phyloP scores from a whole-genome alignment of 2,113 vertebrate genomes.

The Podarcis cretensis region DNA sequence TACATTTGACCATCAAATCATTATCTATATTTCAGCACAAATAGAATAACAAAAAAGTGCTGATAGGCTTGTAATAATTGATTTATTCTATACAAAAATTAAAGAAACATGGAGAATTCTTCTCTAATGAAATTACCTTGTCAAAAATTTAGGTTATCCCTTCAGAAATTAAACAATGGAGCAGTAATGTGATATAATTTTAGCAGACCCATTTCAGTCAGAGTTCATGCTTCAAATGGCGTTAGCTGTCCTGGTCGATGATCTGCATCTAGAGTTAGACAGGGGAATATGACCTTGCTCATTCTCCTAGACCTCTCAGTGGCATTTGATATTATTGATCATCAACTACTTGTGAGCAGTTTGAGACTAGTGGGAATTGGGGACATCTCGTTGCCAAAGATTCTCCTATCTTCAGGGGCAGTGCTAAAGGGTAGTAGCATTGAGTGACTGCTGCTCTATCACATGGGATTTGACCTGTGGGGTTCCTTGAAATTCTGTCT shows the following conservation, averaged over 20 bases:
- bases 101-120: slow-evolving; percentile 38
- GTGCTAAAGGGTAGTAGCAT: not conserved
- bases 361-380: not conserved
- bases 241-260: not conserved
- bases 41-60: not conserved
- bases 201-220: not conserved
- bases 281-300: not conserved
- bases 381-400: not conserved
- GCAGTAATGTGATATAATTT: slow-evolving; percentile 24
- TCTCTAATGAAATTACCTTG: slow-evolving; percentile 43
- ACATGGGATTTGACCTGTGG: not conserved
- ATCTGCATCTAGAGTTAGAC: not conserved
- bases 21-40: accelerated
- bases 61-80: slow-evolving; percentile 6
- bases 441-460: not conserved
- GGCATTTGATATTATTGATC: slow-evolving; percentile 1
- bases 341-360: not conserved
- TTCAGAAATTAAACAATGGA: slow-evolving; percentile 34
- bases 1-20: not conserved
- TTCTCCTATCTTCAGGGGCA: not conserved
- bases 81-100: slow-evolving; percentile 40
- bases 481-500: not conserved
- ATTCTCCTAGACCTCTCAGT: not conserved
- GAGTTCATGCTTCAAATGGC: not conserved
- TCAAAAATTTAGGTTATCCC: slow-evolving; percentile 34